Conservation (phyloP, 1,140 invertebrate species). For the Drosophila lacteicornis region DNA sequence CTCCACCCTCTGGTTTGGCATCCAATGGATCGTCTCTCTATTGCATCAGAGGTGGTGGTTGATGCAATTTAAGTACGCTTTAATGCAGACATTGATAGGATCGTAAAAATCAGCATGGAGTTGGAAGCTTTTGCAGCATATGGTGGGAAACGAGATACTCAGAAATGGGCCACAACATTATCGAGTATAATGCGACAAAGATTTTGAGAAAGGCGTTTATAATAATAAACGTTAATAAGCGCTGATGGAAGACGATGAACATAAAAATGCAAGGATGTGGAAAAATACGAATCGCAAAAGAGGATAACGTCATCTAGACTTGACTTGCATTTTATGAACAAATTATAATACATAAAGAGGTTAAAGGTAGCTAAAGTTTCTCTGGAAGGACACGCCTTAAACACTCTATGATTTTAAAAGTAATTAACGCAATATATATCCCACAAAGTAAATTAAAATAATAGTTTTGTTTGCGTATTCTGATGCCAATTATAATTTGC, state of each 20-base stretch:
- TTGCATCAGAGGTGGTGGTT: constrained; percentile 20
- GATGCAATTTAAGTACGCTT: constrained; percentile 49
- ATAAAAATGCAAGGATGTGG: constrained; percentile 11
- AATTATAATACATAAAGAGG: constrained; percentile 35
- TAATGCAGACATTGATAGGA: constrained; percentile 55
- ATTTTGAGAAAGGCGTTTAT: constrained; percentile 47
- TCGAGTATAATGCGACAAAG: constrained; percentile 54
- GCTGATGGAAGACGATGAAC: constrained; percentile 12
- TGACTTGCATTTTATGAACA: constrained; percentile 41
- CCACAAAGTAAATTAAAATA: background rate
- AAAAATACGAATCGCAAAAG: constrained; percentile 1
- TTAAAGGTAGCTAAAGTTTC: background rate
- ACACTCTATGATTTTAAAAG: background rate
- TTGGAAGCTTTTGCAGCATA: constrained; percentile 19
- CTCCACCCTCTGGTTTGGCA: background rate
- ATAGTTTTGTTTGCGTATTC: background rate
- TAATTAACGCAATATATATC: background rate
- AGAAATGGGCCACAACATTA: constrained; percentile 38
- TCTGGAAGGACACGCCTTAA: background rate
- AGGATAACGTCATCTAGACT: constrained; percentile 29
- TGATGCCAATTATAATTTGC: too few relatives aligned
- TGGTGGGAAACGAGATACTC: constrained; percentile 19
- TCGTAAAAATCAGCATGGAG: constrained; percentile 30
- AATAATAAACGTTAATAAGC: constrained; percentile 63
- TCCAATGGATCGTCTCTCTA: constrained; percentile 11